Evolutionary conservation across 1,140 invertebrate genomes (phyloP), one percentile per base, ranked within the genome.

Genomic region (Lepidurus apus): DNA sequence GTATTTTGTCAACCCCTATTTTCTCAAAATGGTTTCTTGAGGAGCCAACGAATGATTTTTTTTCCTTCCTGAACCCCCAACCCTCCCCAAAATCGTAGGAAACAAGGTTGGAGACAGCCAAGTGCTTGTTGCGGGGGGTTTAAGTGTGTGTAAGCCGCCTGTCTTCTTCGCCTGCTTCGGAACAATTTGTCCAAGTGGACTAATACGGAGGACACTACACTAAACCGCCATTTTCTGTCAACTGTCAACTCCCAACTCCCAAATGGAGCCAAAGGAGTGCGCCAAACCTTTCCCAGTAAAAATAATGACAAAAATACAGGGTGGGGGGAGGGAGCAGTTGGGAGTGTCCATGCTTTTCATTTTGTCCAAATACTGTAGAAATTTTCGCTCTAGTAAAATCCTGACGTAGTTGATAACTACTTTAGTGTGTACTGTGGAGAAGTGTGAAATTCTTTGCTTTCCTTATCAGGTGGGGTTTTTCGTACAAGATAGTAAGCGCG

Each of bases 391-490:
- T 34, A 34, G 34, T 34, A 34, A 34, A 34, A 65, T 21, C 13
- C 53, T 65, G 53, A 65, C 53, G 13, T 65, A 65, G 17, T 65
- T 21, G 53, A 65, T 65, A 65, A 65, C 53, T 21, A 65, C 10
- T 65, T 65, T 13, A 65, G 34, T 34, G 34, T 34, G 34, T 34
- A 34, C 4, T 65, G 53, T 13, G 17, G 13, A 65, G 53, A 65
- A 65, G 53, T 65, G 53, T 65, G 8, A 65, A 65, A 65, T 65
- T 65, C 53, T 65, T 65, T 13, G 17, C 13, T 9, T 65, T 65
- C 21, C 53, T 65, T 65, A 65, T 65, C 53, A 65, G 53, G 53
- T 65, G 53, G 53, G 53, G 21, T 65, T 65, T 65, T 65, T 65
- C n/a, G 17, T 17, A 65, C 53, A 65, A n/a, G 53, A 65, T 65